Percentiles rank a stretch among this genome's conserved stretches.
These are phyloP conservation scores for Schrankia costaestrigalis DNA, from an alignment of 2,888 invertebrate genomes.

Conservation along the genomic window DNA sequence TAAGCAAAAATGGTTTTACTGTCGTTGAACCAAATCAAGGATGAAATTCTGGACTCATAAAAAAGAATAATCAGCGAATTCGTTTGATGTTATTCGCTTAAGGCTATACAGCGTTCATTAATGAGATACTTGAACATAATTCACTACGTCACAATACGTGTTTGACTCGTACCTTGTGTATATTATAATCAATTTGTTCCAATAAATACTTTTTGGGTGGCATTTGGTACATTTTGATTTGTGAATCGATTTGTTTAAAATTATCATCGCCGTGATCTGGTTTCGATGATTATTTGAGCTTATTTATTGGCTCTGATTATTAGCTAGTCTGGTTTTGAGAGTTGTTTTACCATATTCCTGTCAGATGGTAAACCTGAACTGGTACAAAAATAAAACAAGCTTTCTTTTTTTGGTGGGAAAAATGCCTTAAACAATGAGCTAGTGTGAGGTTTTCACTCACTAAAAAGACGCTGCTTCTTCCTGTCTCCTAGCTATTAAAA, in stretches of 20 bases:
- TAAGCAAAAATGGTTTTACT: no score
- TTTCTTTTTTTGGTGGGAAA: no score
- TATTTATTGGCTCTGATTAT: no score
- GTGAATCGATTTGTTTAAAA: conserved; percentile 31
- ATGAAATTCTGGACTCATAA: conserved; percentile 23
- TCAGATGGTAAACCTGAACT: no score
- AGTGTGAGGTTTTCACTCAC: no score
- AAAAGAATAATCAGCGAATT: conserved; percentile 40
- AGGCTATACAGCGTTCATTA: conserved; percentile 49
- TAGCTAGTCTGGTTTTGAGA: no score
- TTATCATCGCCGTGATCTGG: conserved; percentile 23
- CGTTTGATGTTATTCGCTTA: conserved; percentile 40
- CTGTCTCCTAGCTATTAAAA: no score
- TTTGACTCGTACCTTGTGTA: conserved; percentile 38
- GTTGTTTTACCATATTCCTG: no score
- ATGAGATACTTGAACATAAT: conserved; percentile 41
- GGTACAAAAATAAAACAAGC: no score
- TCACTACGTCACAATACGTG: conserved; percentile 39
- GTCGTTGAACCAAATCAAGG: conserved; percentile 23
- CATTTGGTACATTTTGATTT: conserved; percentile 31
- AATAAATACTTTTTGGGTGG: conserved; percentile 42
- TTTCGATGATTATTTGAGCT: no score
- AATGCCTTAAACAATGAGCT: no score
- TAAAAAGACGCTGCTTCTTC: no score
- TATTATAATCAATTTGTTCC: conserved; percentile 43